Evolutionary conservation across 1,140 invertebrate genomes (phyloP).

Genomic region (Drosophila repletoides): DNA sequence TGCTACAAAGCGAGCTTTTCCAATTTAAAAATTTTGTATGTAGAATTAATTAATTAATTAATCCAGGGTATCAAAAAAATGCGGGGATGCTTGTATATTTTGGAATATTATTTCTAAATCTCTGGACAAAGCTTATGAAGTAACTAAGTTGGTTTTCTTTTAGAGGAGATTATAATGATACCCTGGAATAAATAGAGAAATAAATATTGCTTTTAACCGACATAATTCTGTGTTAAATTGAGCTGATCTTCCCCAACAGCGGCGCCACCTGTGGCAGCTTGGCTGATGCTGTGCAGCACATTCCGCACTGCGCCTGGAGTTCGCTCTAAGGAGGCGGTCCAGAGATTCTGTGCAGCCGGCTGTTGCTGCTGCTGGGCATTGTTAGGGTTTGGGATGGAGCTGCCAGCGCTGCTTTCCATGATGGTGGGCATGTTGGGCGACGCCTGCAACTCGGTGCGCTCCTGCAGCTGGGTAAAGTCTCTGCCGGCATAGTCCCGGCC

Average conservation of each 20-base stretch:
- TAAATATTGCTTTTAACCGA: too few species aligned
- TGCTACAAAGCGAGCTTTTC: too few species aligned
- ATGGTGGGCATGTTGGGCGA: too few species aligned
- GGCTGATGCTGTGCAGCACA: conserved; percentile 44
- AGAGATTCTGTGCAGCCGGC: conserved; percentile 34
- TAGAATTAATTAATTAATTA: too few species aligned
- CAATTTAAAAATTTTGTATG: too few species aligned
- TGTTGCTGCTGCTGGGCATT: conserved; percentile 52
- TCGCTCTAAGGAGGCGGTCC: conserved; percentile 60
- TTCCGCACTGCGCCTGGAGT: conserved; percentile 49
- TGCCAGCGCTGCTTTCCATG: not conserved
- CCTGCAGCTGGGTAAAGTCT: conserved; percentile 59
- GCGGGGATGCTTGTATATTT: too few species aligned
- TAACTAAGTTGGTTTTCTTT: too few species aligned
- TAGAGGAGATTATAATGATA: not conserved
- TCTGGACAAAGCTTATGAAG: too few species aligned
- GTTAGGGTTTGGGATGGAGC: conserved; percentile 31
- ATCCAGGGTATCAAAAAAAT: too few species aligned
- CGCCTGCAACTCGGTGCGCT: conserved; percentile 46
- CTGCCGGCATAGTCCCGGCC: conserved; percentile 31
- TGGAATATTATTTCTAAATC: too few species aligned
- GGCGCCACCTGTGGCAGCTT: conserved; percentile 13
- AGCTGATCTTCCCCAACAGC: conserved; percentile 61
- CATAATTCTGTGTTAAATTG: conserved; percentile 74
- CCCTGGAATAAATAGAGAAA: too few species aligned